phyloP scores from a whole-genome alignment of 2,797 vertebrate species.

The Sparidentex hasta region DNA sequence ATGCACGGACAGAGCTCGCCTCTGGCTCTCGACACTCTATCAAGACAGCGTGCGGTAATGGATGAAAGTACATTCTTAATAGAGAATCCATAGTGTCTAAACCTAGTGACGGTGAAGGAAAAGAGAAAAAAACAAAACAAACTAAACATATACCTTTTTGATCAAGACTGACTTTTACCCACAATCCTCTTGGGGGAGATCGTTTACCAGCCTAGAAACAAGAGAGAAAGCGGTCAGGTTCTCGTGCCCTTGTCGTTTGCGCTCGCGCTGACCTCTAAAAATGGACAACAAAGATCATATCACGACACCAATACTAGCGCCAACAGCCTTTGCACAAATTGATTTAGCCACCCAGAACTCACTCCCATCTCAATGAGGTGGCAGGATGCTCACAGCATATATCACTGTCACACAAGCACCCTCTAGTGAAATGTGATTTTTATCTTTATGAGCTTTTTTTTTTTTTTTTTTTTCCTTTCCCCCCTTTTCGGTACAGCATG shows the following conservation, averaged over 20 bases:
- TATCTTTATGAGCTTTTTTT: constrained; percentile 79
- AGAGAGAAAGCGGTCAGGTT: constrained; percentile 66
- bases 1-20: constrained; percentile 61
- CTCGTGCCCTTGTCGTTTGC: constrained; percentile 70
- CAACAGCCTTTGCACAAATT: constrained; percentile 82
- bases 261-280: constrained; percentile 80
- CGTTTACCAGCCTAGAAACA: constrained; percentile 53
- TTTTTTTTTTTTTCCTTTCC: not conserved
- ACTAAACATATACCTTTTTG: constrained; percentile 45
- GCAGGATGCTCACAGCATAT: constrained; percentile 75
- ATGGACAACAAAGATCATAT: constrained; percentile 83
- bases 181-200: constrained; percentile 71
- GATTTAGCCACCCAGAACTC: constrained; percentile 83
- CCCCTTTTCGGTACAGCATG: constrained; percentile 48
- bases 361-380: constrained; percentile 79
- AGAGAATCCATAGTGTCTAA: constrained; percentile 65
- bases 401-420: constrained; percentile 83
- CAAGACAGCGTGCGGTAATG: constrained; percentile 57
- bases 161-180: constrained; percentile 60
- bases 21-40: constrained; percentile 69
- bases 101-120: not conserved
- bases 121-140: not conserved
- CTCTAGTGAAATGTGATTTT: constrained; percentile 85
- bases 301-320: constrained; percentile 75
- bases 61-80: constrained; percentile 62